A percentile compares a stretch with the other conserved stretches of the same genome.
These are phyloP conservation scores for Azemiops feae DNA, from an alignment of 2,113 vertebrate genomes.

Conservation along the genomic window DNA sequence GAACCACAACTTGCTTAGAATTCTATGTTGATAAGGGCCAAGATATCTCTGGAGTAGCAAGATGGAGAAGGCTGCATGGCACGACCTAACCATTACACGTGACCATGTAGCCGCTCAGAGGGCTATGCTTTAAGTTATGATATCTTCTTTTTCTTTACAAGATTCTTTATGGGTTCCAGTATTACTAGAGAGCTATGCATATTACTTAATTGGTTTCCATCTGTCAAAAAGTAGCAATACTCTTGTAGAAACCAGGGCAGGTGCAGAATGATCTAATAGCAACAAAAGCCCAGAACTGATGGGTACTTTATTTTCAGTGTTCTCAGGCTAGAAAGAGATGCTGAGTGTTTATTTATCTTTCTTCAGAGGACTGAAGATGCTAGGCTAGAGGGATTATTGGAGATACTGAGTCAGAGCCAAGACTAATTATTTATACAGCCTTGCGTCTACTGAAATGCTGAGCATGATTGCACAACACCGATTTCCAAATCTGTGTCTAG, in stretches of 20 bases:
- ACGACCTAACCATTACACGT: neutral
- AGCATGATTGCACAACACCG: neutral
- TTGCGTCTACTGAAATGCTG: neutral
- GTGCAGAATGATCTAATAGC: neutral
- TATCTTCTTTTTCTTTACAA: neutral
- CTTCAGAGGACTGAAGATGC: neutral
- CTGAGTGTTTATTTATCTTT: neutral
- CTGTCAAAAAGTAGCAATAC: neutral
- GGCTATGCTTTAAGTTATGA: neutral
- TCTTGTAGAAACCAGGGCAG: neutral
- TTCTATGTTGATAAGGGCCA: neutral
- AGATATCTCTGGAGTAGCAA: neutral
- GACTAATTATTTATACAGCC: neutral
- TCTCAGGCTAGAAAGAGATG: neutral
- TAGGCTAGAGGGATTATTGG: neutral
- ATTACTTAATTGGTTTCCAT: neutral
- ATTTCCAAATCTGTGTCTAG: neutral
- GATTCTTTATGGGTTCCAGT: neutral
- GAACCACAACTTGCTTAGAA: neutral
- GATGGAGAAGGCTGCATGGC: neutral
- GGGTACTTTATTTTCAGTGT: neutral
- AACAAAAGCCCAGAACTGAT: neutral
- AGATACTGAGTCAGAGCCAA: slow-evolving; percentile 7
- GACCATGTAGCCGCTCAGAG: neutral
- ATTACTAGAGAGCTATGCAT: neutral